Evolutionary conservation across 2,797 vertebrate species (phyloP).

Genomic region (Novumbra hubbsi): DNA sequence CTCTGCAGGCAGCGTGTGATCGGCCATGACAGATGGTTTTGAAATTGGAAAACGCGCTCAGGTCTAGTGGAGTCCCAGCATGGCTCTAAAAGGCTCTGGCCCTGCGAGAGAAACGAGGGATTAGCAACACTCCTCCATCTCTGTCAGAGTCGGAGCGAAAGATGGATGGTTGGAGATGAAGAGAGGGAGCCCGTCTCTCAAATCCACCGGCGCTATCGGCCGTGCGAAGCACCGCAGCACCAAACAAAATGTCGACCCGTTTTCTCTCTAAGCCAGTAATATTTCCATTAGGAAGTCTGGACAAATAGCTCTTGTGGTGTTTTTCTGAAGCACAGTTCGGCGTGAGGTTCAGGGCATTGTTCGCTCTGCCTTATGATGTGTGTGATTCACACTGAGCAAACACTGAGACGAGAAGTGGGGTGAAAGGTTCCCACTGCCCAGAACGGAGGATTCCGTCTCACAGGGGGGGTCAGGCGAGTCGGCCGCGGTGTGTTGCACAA

Average conservation of each 20-base stretch:
- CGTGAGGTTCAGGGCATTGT: neutral
- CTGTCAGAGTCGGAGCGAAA: conserved; percentile 21
- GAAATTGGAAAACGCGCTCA: conserved; percentile 27
- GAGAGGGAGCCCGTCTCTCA: conserved; percentile 29
- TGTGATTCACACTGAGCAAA: neutral
- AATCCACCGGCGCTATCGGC: conserved; percentile 33
- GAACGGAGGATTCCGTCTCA: conserved; percentile 8
- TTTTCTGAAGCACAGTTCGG: neutral
- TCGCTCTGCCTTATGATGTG: neutral
- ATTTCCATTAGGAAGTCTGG: neutral
- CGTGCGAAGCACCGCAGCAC: neutral
- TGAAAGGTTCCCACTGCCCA: neutral
- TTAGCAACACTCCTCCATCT: conserved; percentile 23
- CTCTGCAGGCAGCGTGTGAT: conserved; percentile 30
- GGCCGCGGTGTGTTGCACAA: conserved; percentile 16
- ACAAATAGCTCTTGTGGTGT: neutral
- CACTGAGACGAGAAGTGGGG: neutral
- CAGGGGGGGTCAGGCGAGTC: conserved; percentile 5
- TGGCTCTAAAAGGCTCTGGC: conserved; percentile 25
- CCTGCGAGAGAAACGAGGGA: conserved; percentile 17
- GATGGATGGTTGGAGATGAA: conserved; percentile 31
- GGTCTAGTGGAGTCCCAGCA: conserved; percentile 24
- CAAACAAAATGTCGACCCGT: neutral
- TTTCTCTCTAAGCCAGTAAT: neutral
- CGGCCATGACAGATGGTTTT: conserved; percentile 45